Evolutionary conservation across 2,113 vertebrate genomes (phyloP), one percentile per base, ranked within the genome.

Genomic region (Leptodactylus fuscus): DNA sequence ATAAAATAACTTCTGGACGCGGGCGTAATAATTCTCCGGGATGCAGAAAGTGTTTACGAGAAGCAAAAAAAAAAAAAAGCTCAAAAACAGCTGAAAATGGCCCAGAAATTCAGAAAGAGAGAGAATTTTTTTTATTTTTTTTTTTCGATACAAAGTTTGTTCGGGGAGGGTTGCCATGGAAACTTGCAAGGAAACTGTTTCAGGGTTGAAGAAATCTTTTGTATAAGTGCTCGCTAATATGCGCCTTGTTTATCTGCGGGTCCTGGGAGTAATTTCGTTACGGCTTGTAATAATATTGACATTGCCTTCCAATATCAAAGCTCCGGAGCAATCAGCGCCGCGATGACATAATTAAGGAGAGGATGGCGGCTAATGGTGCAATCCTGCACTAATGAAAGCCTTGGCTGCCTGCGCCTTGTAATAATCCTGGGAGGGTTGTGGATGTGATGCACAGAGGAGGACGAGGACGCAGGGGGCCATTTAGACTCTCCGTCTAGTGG

Each of bases 231-330:
- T 51, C 20, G 70, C 24, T 84, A 78, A 79, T 51, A 70, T 29
- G 48, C n/a, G 55, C n/a, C n/a, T n/a, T n/a, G 60, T 85, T 69
- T 85, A 41, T 79, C 48, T n/a, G 46, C 4, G 60, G 76, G 55
- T 85, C 83, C 74, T 67, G 44, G 58, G 83, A 79, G 75, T 58
- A 5, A 58, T 85, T 70, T n/a, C 0, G 74, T 85, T 85, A 24
- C 55, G 1, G 75, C 60, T 79, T 77, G 74, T 70, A 58, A 78
- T 51, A 79, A 85, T 71, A 69, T 79, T 85, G 83, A 85, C 75
- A 71, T 80, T 51, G 38, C 60, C 16, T 53, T 51, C 74, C 73
- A 77, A 49, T 77, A 32, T 70, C 10, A 24, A 60, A 34, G 60
- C 75, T 70, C 38, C 8, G 8, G 48, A 49, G 36, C 32, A 70